Conservation (phyloP, 2,113 vertebrate species). For the Megatriorchis doriae region DNA sequence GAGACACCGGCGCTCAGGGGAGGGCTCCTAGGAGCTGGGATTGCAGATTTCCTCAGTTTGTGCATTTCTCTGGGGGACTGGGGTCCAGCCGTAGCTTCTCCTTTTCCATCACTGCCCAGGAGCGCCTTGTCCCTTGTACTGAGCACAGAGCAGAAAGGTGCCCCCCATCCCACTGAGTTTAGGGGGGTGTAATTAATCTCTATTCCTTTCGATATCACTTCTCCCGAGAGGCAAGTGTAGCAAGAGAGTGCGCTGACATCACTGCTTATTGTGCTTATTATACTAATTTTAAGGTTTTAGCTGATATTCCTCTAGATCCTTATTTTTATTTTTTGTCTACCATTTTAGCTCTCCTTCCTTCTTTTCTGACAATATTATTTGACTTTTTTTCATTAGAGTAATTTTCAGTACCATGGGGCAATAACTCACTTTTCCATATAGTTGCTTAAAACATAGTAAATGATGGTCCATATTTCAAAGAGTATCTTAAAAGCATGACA, state of each 20-base stretch:
- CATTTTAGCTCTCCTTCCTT: not conserved
- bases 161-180: not conserved
- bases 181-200: not conserved
- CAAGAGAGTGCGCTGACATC: not conserved
- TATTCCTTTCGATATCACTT: not conserved
- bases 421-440: not conserved
- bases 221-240: not conserved
- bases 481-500: not conserved
- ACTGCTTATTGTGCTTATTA: not conserved
- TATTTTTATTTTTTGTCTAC: not conserved
- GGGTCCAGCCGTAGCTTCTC: not conserved
- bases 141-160: not conserved
- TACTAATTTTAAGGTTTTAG: not conserved
- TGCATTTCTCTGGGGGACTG: not conserved
- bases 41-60: not conserved
- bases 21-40: not conserved
- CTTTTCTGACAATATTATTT: not conserved
- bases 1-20: not conserved
- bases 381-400: not conserved
- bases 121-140: not conserved
- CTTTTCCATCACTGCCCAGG: not conserved
- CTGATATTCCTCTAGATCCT: not conserved
- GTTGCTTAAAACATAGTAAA: not conserved
- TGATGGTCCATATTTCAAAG: not conserved
- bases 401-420: not conserved